Percentiles rank a stretch among this genome's conserved stretches.
Conservation (phyloP, 2,888 invertebrate genomes). For the Eupithecia exiguata region DNA sequence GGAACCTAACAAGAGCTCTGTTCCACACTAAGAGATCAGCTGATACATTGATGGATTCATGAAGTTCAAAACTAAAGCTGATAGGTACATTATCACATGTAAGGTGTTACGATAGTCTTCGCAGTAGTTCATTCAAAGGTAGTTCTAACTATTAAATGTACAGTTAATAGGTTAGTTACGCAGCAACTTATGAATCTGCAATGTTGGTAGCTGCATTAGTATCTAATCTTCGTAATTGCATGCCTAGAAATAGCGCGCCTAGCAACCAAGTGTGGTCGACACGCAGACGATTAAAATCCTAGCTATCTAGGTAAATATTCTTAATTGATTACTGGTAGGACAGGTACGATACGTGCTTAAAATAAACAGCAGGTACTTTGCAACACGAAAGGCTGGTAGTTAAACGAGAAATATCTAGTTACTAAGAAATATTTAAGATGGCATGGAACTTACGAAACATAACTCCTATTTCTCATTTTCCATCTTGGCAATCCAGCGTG, state of each 20-base stretch:
- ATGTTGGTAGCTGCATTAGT: conserved; percentile 3
- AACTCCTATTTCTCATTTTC: not conserved
- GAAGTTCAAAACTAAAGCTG: too few species aligned
- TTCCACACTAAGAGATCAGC: too few species aligned
- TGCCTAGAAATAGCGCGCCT: conserved; percentile 8
- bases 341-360: conserved; percentile 3
- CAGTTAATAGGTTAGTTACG: conserved; percentile 2
- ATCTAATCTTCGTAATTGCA: conserved; percentile 9
- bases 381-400: not conserved
- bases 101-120: too few species aligned
- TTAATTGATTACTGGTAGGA: conserved; percentile 15
- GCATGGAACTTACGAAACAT: not conserved
- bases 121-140: not conserved
- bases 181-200: conserved; percentile 1
- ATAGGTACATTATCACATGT: too few species aligned
- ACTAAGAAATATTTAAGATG: conserved; percentile 1
- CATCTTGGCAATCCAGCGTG: not conserved
- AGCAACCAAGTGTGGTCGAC: conserved; percentile 1
- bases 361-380: not conserved
- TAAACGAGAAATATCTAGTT: conserved; percentile 5
- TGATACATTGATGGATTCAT: too few species aligned
- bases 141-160: not conserved
- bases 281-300: conserved; percentile 8
- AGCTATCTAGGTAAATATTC: conserved; percentile 13
- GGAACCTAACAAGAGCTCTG: too few species aligned